Conservation (phyloP, 2,113 vertebrate species). For the Bombycilla garrulus region DNA sequence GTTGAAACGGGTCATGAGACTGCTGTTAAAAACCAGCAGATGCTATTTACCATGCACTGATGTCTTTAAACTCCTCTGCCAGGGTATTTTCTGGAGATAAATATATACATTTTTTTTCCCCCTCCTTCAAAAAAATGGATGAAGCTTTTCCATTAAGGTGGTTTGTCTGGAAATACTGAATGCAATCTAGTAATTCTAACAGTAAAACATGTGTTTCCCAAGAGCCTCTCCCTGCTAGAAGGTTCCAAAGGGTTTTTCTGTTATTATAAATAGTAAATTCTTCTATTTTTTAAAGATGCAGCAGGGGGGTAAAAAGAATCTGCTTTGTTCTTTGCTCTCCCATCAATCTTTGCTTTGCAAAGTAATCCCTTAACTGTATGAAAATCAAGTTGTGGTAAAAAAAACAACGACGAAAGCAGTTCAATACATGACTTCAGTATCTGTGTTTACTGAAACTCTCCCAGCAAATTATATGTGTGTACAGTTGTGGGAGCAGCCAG, state of each 20-base stretch:
- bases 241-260: conserved; percentile 16
- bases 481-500: conserved; percentile 38
- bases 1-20: background rate
- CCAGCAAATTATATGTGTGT: conserved; percentile 15
- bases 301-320: background rate
- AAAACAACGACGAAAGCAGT: background rate
- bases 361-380: background rate
- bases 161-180: conserved; percentile 5
- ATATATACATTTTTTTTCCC: background rate
- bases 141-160: background rate
- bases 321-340: background rate
- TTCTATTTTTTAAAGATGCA: background rate
- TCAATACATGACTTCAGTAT: background rate
- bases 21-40: conserved; percentile 7
- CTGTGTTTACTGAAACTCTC: conserved; percentile 40
- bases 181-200: conserved; percentile 35
- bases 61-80: background rate
- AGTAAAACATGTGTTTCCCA: background rate
- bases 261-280: background rate
- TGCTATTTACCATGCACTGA: background rate
- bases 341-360: background rate
- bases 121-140: background rate
- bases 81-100: background rate
- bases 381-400: background rate
- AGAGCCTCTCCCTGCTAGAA: background rate